Conservation (phyloP, 2,888 invertebrate species). For the Schrankia costaestrigalis region DNA sequence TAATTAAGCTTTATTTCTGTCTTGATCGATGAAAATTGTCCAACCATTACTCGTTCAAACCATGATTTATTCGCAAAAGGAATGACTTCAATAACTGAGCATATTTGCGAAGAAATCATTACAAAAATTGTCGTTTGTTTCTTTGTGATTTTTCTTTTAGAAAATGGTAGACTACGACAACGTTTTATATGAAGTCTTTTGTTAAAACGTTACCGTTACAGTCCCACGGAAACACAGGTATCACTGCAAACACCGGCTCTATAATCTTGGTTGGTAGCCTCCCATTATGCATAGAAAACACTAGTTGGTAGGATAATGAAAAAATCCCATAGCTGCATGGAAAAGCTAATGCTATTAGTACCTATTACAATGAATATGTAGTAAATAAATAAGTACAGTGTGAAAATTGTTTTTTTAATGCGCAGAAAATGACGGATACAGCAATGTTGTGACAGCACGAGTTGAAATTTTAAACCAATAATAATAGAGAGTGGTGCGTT, state of each 20-base stretch:
- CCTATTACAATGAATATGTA: slow-evolving; percentile 45
- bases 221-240: slow-evolving; percentile 63
- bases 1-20: neutral
- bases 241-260: slow-evolving; percentile 54
- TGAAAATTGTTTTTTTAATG: slow-evolving; percentile 43
- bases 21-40: neutral
- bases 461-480: slow-evolving; percentile 35
- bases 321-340: slow-evolving; percentile 61
- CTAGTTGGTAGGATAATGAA: slow-evolving; percentile 60
- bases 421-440: too few species aligned
- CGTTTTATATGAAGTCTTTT: slow-evolving; percentile 57
- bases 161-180: slow-evolving; percentile 46
- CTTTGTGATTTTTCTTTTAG: slow-evolving; percentile 55
- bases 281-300: slow-evolving; percentile 69
- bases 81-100: slow-evolving; percentile 12
- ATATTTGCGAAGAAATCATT: slow-evolving; percentile 21
- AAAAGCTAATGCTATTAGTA: slow-evolving; percentile 63
- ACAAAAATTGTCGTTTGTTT: slow-evolving; percentile 38
- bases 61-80: slow-evolving; percentile 6
- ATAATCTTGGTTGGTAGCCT: slow-evolving; percentile 54
- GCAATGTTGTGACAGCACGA: slow-evolving; percentile 34
- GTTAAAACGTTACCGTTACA: slow-evolving; percentile 61
- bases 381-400: slow-evolving; percentile 22
- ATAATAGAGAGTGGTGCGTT: slow-evolving; percentile 18
- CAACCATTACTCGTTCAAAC: neutral